A percentile compares a stretch with the other conserved stretches of the same genome.
Evolutionary conservation across 2,888 invertebrate genomes (phyloP).

Genomic region (Ichneumoninae sp.): DNA sequence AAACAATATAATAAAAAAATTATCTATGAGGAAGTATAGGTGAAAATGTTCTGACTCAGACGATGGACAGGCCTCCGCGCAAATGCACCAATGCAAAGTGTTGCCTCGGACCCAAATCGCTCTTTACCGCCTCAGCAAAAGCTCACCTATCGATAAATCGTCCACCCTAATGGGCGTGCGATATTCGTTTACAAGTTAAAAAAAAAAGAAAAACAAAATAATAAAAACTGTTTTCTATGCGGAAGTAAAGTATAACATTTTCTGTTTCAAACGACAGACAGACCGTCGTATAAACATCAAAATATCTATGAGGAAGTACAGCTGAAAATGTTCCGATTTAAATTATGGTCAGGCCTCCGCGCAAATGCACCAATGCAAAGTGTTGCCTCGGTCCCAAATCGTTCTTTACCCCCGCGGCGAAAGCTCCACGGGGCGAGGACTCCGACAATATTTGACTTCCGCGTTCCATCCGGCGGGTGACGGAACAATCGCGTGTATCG

Average conservation of each 20-base stretch:
- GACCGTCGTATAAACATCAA: background rate
- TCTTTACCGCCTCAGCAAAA: background rate
- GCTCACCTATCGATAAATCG: background rate
- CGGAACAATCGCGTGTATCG: background rate
- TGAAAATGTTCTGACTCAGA: background rate
- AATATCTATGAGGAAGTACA: background rate
- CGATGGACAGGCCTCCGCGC: background rate
- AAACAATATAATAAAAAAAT: background rate
- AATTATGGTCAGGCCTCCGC: background rate
- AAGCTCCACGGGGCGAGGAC: background rate
- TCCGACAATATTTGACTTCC: slow-evolving; percentile 4
- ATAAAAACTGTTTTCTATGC: background rate
- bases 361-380: background rate
- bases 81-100: background rate
- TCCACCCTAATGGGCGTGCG: no score
- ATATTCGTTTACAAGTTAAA: background rate
- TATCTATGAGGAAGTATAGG: background rate
- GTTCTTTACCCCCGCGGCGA: background rate
- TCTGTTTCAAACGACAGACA: background rate
- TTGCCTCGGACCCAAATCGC: background rate
- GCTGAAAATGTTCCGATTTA: background rate
- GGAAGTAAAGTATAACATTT: background rate
- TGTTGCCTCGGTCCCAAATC: background rate
- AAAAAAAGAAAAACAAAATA: background rate
- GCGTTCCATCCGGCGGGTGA: background rate